These are phyloP conservation scores for Spinibarbus caldwelli DNA, from an alignment of 2,797 vertebrate species.

Conservation along the genomic window DNA sequence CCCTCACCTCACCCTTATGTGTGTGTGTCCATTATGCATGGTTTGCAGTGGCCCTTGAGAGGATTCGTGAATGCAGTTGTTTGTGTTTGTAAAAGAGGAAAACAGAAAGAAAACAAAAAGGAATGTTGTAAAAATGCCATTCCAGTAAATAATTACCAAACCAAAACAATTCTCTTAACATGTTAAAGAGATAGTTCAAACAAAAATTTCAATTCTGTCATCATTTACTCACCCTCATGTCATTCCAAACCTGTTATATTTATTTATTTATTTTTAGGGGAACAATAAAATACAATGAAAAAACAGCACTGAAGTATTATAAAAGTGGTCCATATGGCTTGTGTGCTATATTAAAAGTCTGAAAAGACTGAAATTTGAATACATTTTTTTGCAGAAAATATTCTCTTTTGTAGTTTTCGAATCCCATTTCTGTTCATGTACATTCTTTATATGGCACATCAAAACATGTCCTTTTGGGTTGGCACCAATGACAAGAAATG, in stretches of 20 bases:
- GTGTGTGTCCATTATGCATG: constrained; percentile 34
- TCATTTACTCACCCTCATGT: background rate
- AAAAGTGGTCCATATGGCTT: background rate
- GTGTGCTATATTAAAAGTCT: background rate
- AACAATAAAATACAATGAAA: background rate
- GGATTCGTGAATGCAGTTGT: background rate
- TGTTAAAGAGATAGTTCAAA: background rate
- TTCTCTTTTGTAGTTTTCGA: background rate
- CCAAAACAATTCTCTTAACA: background rate
- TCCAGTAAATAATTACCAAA: background rate
- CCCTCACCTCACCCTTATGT: constrained; percentile 59
- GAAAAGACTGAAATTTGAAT: too few relatives aligned
- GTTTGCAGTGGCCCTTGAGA: constrained; percentile 64
- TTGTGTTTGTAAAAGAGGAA: constrained; percentile 24
- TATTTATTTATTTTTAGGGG: background rate
- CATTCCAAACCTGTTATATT: background rate
- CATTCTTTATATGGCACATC: background rate
- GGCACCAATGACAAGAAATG: background rate
- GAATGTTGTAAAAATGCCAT: background rate
- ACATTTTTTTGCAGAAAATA: too few relatives aligned
- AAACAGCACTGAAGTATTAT: background rate
- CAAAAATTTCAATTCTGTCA: background rate
- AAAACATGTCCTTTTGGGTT: background rate
- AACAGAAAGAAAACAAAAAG: background rate
- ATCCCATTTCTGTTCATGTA: background rate